phyloP scores from a whole-genome alignment of 2,888 invertebrate species.

The Morpho deidamia region DNA sequence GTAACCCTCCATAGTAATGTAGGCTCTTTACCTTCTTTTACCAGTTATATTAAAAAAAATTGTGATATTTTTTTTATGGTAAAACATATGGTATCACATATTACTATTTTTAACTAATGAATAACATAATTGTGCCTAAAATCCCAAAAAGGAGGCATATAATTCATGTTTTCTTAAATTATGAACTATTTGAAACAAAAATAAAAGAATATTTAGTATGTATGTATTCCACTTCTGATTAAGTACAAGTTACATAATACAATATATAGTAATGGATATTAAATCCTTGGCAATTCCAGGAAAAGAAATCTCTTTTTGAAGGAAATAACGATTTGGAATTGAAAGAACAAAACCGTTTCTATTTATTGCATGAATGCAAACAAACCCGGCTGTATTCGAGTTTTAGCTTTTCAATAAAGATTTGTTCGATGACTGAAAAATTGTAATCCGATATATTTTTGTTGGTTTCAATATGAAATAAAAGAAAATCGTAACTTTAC shows the following conservation, averaged over 20 bases:
- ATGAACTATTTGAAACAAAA: neutral
- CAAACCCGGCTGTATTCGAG: constrained; percentile 13
- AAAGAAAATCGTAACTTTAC: no score
- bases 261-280: neutral
- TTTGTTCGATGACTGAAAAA: constrained; percentile 39
- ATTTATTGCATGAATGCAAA: constrained; percentile 23
- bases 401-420: constrained; percentile 32
- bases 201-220: no score
- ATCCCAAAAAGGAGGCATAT: neutral
- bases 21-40: no score
- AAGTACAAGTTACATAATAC: neutral
- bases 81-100: no score
- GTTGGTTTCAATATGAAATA: constrained; percentile 24
- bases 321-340: neutral
- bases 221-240: no score
- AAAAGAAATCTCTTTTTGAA: neutral
- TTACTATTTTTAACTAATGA: no score
- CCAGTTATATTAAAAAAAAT: no score
- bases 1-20: no score
- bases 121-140: no score
- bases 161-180: neutral
- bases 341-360: constrained; percentile 17
- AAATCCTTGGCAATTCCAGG: neutral
- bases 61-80: no score
- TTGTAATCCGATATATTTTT: constrained; percentile 36